Conservation (phyloP, 2,797 vertebrate genomes). For the Sphenopsis melanotis region DNA sequence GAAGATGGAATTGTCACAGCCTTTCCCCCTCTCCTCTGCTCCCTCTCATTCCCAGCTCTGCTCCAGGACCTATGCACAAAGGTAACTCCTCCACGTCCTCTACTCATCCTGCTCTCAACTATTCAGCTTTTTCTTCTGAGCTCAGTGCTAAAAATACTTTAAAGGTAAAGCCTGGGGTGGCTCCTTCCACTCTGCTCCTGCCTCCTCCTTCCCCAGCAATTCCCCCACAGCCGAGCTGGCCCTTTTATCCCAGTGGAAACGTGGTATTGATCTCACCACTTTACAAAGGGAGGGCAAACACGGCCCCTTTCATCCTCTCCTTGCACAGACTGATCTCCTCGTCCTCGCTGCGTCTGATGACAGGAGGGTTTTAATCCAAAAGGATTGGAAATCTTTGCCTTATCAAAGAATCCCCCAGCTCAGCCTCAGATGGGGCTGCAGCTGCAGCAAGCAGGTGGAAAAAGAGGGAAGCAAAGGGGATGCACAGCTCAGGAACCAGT, state of each 20-base stretch:
- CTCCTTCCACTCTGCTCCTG: not conserved
- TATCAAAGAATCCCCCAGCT: not conserved
- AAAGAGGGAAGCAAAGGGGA: not conserved
- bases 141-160: conserved; percentile 40
- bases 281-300: not conserved
- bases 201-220: conserved; percentile 3
- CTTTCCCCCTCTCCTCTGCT: not conserved
- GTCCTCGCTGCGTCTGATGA: accelerated
- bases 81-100: not conserved
- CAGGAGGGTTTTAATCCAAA: not conserved
- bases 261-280: not conserved
- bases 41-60: not conserved
- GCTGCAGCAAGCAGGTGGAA: not conserved
- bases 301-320: not conserved
- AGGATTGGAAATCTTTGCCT: conserved; percentile 1
- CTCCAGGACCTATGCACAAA: not conserved
- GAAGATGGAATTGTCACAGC: not conserved
- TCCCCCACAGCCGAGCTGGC: not conserved
- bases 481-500: accelerated
- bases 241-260: not conserved
- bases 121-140: not conserved
- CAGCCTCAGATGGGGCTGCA: not conserved
- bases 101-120: not conserved
- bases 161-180: not conserved
- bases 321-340: not conserved